Evolutionary conservation across 2,888 invertebrate genomes (phyloP).

Genomic region (Apodemia zela): DNA sequence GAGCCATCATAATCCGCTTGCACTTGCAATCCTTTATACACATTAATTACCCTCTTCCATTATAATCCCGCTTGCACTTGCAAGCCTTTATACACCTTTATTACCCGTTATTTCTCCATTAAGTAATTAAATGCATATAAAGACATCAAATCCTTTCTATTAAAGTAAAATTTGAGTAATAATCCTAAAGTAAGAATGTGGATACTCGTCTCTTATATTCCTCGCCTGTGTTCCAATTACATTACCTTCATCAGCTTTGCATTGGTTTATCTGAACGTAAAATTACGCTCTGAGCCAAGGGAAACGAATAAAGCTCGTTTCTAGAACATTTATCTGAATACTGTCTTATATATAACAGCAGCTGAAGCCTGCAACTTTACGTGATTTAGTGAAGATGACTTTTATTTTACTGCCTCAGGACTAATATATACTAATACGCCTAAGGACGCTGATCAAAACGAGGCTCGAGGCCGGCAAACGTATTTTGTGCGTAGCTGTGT

Average conservation of each 20-base stretch:
- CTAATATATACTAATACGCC: too few species aligned
- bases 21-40: too few species aligned
- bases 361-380: too few species aligned
- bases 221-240: constrained; percentile 21
- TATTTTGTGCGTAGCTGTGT: too few species aligned
- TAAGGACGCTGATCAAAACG: too few species aligned
- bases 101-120: not conserved
- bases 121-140: not conserved
- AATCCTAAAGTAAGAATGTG: constrained; percentile 16
- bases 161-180: not conserved
- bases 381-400: too few species aligned
- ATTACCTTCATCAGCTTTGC: constrained; percentile 22
- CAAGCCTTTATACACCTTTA: too few species aligned
- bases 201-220: constrained; percentile 18
- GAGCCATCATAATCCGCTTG: too few species aligned
- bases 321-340: not conserved
- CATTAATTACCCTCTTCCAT: too few species aligned
- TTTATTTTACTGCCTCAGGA: too few species aligned
- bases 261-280: constrained; percentile 15
- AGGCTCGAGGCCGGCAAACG: too few species aligned
- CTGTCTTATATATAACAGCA: not conserved
- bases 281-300: constrained; percentile 3
- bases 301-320: constrained; percentile 9
- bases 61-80: too few species aligned
- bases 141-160: not conserved